Base-by-base conservation (phyloP, 2,797 vertebrate species). In the Triplophysa bombifrons region DNA sequence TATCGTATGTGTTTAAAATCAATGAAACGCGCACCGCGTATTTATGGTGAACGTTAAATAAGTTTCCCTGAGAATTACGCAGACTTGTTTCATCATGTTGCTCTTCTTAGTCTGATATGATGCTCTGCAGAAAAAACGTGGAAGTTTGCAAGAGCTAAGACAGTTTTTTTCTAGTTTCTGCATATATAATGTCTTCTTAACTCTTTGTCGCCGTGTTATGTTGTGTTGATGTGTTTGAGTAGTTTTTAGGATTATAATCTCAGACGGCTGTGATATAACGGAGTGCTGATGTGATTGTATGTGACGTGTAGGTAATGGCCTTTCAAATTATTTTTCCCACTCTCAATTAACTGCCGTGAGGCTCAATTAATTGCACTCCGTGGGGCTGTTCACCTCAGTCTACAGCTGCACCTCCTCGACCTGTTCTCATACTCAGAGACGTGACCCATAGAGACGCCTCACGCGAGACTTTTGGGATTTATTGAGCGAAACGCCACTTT, bases 251-350 rank as follows among this genome's bases (percentile, higher is more conserved):
- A 25, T 71, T 71, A 27, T 61, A 61, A 71, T 78, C n/a, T 25
- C 56, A 60, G 25, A 1, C 44, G 67, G 34, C 74, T 66, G 6
- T 38, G 67, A 74, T 64, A 73, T 72, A 76, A 74, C 30, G 72
- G 82, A 78, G 72, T 48, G 68, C 46, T 85, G 84, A 86, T 83
- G 68, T 80, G 83, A 87, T 82, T 84, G 74, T 55, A 63, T 83
- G 71, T 86, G 81, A 88, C 84, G 46, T 64, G 58, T 67, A 86
- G 72, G 50, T 88, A 88, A 88, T 87, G 84, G 83, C 77, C 79
- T 83, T 72, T 86, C 65, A 82, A 82, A 84, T 88, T 61, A 80
- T 87, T 89, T 76, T 80, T 77, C 74, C 79, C 76, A 27, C 81
- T 82, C 73, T 87, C 83, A 80, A 70, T 88, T 87, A 88, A 84